phyloP scores from a whole-genome alignment of 1,140 invertebrate genomes.

The Hylaeus anthracinus region DNA sequence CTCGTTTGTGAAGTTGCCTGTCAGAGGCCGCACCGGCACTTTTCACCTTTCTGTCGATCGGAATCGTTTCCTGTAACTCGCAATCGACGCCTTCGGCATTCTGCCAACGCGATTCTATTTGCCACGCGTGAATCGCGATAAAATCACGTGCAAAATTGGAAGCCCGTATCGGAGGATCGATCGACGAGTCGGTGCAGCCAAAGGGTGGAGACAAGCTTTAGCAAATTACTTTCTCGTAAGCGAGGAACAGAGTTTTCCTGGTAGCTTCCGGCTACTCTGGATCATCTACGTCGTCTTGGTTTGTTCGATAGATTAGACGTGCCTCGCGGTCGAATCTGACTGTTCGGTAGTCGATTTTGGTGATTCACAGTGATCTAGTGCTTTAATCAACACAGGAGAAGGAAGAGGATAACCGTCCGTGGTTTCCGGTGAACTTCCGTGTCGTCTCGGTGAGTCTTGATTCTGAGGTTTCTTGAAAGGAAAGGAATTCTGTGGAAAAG shows the following conservation, averaged over 20 bases:
- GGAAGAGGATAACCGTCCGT: conserved; percentile 42
- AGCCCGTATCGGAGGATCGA: neutral
- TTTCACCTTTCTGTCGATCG: conserved; percentile 25
- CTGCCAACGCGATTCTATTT: neutral
- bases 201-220: neutral
- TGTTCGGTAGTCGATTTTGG: conserved; percentile 25
- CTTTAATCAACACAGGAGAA: neutral
- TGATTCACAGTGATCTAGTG: conserved; percentile 61
- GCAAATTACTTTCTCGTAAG: neutral
- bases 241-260: conserved; percentile 11
- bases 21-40: conserved; percentile 27
- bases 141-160: neutral
- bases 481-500: neutral
- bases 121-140: neutral
- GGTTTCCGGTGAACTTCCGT: neutral
- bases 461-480: neutral
- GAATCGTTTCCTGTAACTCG: conserved; percentile 6
- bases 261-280: conserved; percentile 25
- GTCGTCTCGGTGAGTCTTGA: conserved; percentile 33
- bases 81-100: neutral
- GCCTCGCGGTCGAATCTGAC: neutral
- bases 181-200: neutral
- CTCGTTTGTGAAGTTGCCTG: conserved; percentile 59
- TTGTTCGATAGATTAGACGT: neutral
- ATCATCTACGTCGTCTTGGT: conserved; percentile 10